phyloP scores from a whole-genome alignment of 2,888 invertebrate species.

The Eledone cirrhosa region DNA sequence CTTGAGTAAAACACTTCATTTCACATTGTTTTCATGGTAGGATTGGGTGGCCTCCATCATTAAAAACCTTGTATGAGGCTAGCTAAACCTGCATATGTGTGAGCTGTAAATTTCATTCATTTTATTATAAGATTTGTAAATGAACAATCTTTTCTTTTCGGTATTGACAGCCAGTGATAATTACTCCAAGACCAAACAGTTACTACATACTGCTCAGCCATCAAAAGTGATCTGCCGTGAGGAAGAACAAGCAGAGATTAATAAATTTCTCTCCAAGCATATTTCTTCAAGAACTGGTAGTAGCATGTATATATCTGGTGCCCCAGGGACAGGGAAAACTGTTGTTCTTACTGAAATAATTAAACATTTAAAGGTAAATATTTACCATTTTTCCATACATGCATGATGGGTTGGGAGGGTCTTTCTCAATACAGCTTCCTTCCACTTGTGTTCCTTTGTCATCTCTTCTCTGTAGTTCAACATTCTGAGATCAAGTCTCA shows the following conservation, averaged over 20 bases:
- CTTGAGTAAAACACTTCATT: too few relatives aligned
- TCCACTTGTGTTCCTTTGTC: too few relatives aligned
- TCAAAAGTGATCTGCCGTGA: slow-evolving; percentile 77
- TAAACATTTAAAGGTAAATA: slow-evolving; percentile 73
- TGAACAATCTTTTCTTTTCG: slow-evolving; percentile 47
- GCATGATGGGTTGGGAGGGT: not conserved
- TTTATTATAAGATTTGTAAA: too few relatives aligned
- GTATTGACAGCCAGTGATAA: slow-evolving; percentile 33
- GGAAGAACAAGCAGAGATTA: slow-evolving; percentile 77
- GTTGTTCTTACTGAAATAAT: slow-evolving; percentile 83
- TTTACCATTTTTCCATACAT: not conserved
- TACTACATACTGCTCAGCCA: slow-evolving; percentile 70
- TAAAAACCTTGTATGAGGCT: too few relatives aligned
- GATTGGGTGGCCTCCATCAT: too few relatives aligned
- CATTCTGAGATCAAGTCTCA: too few relatives aligned
- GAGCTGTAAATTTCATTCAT: too few relatives aligned
- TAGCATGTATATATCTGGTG: slow-evolving; percentile 92
- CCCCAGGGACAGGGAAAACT: slow-evolving; percentile 97
- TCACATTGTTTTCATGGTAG: too few relatives aligned
- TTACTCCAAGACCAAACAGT: slow-evolving; percentile 67
- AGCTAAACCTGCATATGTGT: too few relatives aligned
- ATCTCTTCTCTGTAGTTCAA: not conserved
- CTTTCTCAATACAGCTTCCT: not conserved
- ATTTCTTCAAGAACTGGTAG: slow-evolving; percentile 76
- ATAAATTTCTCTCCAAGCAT: slow-evolving; percentile 76